Conservation (phyloP, 1,140 invertebrate species). For the Atta texana region DNA sequence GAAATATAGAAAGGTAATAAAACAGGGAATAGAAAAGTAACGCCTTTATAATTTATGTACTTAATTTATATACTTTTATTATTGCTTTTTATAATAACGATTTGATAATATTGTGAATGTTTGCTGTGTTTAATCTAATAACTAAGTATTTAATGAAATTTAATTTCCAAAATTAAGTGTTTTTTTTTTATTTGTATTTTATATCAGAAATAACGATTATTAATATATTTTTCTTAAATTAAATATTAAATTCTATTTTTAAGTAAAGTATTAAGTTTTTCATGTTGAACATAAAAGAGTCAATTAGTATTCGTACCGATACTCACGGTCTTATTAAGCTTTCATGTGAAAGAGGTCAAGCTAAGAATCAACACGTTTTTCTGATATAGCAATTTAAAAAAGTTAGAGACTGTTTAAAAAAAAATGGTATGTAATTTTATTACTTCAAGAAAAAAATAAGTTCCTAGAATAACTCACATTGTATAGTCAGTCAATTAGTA, state of each 20-base stretch:
- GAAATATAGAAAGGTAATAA: too few relatives aligned
- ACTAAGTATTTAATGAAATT: neutral
- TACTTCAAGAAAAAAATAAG: neutral
- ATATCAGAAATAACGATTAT: neutral
- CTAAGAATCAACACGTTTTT: constrained; percentile 37
- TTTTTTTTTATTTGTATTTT: neutral
- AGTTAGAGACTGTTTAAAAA: neutral
- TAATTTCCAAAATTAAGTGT: neutral
- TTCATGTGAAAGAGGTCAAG: constrained; percentile 56
- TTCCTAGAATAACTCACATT: neutral
- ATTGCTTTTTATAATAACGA: too few relatives aligned
- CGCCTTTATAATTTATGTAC: too few relatives aligned
- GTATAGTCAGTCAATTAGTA: neutral
- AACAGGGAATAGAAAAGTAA: too few relatives aligned
- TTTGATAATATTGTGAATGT: neutral
- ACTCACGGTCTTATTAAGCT: constrained; percentile 5
- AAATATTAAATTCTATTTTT: constrained; percentile 8
- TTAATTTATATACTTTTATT: too few relatives aligned
- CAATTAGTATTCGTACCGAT: neutral
- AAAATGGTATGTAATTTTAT: neutral
- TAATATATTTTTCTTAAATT: neutral
- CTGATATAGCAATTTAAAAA: constrained; percentile 12
- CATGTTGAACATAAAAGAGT: neutral
- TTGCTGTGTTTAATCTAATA: neutral
- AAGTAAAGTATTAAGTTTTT: too few relatives aligned